Conservation (phyloP, 1,140 invertebrate species). For the Notospermus geniculatus region DNA sequence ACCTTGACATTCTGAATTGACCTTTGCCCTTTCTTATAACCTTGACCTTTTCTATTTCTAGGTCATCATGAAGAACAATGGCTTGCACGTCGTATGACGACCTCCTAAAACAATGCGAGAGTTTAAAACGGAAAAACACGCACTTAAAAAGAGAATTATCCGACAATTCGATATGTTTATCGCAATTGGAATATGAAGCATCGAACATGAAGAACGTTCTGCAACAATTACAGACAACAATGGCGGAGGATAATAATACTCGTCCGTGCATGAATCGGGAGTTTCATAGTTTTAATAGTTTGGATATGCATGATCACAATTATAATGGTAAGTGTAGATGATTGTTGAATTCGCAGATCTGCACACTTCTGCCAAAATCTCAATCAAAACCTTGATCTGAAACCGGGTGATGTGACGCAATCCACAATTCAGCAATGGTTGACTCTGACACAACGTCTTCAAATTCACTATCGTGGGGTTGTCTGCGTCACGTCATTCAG, state of each 20-base stretch:
- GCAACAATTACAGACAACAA: constrained; percentile 29
- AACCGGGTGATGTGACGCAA: too few relatives aligned
- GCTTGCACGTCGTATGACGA: constrained; percentile 30
- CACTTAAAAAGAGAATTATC: constrained; percentile 40
- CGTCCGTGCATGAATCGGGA: constrained; percentile 16
- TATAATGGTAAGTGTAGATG: constrained; percentile 28
- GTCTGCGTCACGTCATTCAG: too few relatives aligned
- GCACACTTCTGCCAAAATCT: too few relatives aligned
- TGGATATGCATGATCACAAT: constrained; percentile 22
- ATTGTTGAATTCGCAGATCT: too few relatives aligned
- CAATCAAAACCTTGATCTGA: too few relatives aligned
- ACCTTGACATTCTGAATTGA: too few relatives aligned
- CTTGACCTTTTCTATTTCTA: too few relatives aligned
- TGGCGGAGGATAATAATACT: constrained; percentile 28
- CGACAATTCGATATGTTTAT: constrained; percentile 43
- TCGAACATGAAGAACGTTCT: constrained; percentile 45
- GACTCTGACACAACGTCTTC: too few relatives aligned
- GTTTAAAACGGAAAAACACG: constrained; percentile 38
- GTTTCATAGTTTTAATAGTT: constrained; percentile 13
- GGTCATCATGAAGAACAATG: too few relatives aligned
- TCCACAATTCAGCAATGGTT: too few relatives aligned
- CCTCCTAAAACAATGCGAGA: constrained; percentile 40
- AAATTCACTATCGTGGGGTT: too few relatives aligned
- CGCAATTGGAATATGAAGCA: constrained; percentile 43
- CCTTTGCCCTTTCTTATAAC: too few relatives aligned